Evolutionary conservation across 2,113 vertebrate genomes (phyloP).

Genomic region (Heterotilapia buettikoferi): DNA sequence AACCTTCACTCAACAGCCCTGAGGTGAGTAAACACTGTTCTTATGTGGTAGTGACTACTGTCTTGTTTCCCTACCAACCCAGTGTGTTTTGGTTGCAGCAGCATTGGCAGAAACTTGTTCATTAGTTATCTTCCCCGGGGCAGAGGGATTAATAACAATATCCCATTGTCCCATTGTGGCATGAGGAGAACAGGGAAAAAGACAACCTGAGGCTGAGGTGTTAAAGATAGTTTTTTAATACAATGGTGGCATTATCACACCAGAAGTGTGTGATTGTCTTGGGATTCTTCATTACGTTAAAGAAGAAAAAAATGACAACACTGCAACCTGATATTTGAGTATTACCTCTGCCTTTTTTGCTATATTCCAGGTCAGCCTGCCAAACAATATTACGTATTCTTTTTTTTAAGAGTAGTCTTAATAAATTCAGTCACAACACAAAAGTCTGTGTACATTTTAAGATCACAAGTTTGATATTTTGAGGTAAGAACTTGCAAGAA

Average conservation of each 20-base stretch:
- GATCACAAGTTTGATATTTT: not conserved
- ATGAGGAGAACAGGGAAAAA: not conserved
- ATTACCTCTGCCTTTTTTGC: not conserved
- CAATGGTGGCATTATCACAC: conserved; percentile 27
- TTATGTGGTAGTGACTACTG: conserved; percentile 38
- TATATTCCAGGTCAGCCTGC: not conserved
- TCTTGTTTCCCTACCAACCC: conserved; percentile 41
- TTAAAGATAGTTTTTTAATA: conserved; percentile 2
- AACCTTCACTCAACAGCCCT: conserved; percentile 25
- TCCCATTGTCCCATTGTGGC: conserved; percentile 12
- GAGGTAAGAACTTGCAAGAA: not conserved
- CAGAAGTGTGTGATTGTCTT: conserved; percentile 4
- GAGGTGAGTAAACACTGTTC: conserved; percentile 22
- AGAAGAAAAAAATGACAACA: not conserved
- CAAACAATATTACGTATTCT: not conserved
- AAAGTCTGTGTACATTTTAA: not conserved
- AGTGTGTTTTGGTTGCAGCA: conserved; percentile 28
- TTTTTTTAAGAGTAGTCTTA: not conserved
- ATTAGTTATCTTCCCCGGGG: not conserved
- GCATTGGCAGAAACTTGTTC: not conserved
- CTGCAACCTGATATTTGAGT: not conserved
- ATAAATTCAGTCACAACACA: not conserved
- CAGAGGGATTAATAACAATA: conserved; percentile 20
- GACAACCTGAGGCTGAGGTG: not conserved
- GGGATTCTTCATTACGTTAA: not conserved